Evolutionary conservation across 2,113 vertebrate genomes (phyloP).

Genomic region (Heterocephalus glaber): DNA sequence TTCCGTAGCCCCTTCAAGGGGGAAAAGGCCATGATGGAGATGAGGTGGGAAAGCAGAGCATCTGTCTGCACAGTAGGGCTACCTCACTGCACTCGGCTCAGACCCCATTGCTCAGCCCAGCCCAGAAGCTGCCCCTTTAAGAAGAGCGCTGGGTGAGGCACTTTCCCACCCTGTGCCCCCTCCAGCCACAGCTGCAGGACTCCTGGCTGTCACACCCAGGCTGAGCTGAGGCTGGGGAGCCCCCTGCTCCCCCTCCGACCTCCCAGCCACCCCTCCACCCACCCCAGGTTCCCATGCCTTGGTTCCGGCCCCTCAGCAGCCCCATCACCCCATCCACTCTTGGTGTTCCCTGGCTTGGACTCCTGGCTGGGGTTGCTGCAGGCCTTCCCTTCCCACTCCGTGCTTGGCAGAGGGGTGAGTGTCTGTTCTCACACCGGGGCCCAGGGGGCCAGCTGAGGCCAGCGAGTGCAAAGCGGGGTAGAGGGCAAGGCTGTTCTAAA

Average conservation of each 20-base stretch:
- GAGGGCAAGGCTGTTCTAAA: conserved; percentile 48
- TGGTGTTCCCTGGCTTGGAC: conserved; percentile 76
- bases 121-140: conserved; percentile 10
- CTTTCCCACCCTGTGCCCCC: neutral
- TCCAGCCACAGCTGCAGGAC: neutral
- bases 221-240: neutral
- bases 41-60: neutral
- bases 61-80: neutral
- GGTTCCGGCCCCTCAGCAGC: neutral
- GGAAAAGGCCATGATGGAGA: neutral
- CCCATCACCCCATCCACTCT: conserved; percentile 53
- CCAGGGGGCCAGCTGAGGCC: conserved; percentile 61
- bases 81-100: neutral
- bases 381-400: conserved; percentile 76
- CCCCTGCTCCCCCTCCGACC: conserved; percentile 42
- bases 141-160: neutral
- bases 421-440: conserved; percentile 69
- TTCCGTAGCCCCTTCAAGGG: fast-evolving
- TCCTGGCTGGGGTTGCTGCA: conserved; percentile 56
- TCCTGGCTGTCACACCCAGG: neutral
- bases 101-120: neutral
- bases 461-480: conserved; percentile 37
- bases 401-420: conserved; percentile 77
- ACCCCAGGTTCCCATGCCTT: neutral
- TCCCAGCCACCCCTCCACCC: neutral